Percentiles rank a stretch among this genome's conserved stretches.
These are phyloP conservation scores for Frankliniella fusca DNA, from an alignment of 2,888 invertebrate species.

Conservation along the genomic window DNA sequence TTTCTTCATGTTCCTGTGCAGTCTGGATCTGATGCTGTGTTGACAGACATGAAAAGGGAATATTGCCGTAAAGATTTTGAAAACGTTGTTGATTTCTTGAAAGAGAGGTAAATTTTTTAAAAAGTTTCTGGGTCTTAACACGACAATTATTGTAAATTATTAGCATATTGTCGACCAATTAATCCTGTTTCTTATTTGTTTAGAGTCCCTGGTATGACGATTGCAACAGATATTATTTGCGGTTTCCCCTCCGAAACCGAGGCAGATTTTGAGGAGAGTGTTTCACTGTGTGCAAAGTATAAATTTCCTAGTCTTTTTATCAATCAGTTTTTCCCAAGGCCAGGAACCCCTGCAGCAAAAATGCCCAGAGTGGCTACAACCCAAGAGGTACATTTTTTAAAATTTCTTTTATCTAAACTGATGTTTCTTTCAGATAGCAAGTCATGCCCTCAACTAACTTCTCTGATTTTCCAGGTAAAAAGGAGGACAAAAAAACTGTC, in stretches of 20 bases:
- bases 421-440: background rate
- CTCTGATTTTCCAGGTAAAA: conserved; percentile 59
- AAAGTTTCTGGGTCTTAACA: conserved; percentile 25
- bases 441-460: background rate
- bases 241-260: conserved; percentile 97
- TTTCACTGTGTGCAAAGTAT: conserved; percentile 76
- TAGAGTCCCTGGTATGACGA: conserved; percentile 83
- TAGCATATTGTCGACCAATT: background rate
- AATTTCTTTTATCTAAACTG: background rate
- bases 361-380: conserved; percentile 74
- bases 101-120: conserved; percentile 55
- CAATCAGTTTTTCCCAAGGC: conserved; percentile 95
- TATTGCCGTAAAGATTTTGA: conserved; percentile 88
- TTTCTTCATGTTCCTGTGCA: conserved; percentile 98
- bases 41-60: conserved; percentile 94
- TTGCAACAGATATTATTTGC: conserved; percentile 97
- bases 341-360: conserved; percentile 92
- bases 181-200: conserved; percentile 33
- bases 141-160: background rate
- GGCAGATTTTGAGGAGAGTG: conserved; percentile 80
- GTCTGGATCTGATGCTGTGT: conserved; percentile 91
- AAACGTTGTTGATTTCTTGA: conserved; percentile 78
- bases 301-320: conserved; percentile 93
- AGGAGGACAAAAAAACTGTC: conserved; percentile 81
- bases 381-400: conserved; percentile 40